Conservation (phyloP, 2,888 invertebrate species). For the Harpagoxenus sublaevis region DNA sequence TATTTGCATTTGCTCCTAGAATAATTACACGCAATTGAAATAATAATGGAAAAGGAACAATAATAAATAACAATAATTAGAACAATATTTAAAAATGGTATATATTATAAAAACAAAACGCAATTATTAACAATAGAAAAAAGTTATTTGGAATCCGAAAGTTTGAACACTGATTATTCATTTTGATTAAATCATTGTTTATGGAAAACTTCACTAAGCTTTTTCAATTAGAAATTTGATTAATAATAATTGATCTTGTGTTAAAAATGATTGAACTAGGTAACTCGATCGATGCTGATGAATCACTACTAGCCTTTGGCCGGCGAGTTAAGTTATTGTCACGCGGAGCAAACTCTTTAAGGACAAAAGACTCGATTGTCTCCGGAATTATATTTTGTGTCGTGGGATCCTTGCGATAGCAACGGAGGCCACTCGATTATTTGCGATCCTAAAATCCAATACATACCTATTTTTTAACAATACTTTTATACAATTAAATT, state of each 20-base stretch:
- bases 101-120: background rate
- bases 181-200: background rate
- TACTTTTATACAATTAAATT: background rate
- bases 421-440: constrained; percentile 12
- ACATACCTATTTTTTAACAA: background rate
- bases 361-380: constrained; percentile 15
- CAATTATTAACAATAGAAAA: background rate
- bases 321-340: constrained; percentile 25
- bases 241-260: background rate
- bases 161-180: background rate
- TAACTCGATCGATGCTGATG: background rate
- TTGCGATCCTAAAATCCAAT: constrained; percentile 16
- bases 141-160: background rate
- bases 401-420: constrained; percentile 41
- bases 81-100: background rate
- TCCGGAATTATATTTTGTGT: constrained; percentile 12
- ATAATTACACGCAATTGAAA: constrained; percentile 3
- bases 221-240: background rate
- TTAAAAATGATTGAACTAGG: constrained; percentile 2
- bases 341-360: constrained; percentile 20
- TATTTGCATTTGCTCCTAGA: background rate
- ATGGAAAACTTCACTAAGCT: background rate
- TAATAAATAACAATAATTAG: background rate
- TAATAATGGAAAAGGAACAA: background rate
- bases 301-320: constrained; percentile 20